Evolutionary conservation across 2,113 vertebrate species (phyloP).

Genomic region (Trematomus loennbergii): DNA sequence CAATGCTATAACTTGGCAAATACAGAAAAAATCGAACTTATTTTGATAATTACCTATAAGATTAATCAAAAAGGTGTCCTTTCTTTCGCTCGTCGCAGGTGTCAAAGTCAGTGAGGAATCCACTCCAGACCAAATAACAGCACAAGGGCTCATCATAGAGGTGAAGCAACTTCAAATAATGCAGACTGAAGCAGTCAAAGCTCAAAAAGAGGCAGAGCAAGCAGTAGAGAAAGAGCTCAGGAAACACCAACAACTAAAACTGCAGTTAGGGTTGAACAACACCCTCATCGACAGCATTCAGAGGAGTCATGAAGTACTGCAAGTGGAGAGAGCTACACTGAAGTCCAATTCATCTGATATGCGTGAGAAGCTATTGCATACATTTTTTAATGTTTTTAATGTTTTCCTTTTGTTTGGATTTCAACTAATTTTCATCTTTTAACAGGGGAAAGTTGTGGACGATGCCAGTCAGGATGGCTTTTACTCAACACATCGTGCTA

Average conservation of each 20-base stretch:
- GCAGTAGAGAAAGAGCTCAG: background rate
- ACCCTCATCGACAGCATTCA: background rate
- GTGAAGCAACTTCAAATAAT: constrained; percentile 9
- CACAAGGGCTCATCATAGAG: background rate
- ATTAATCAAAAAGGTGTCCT: background rate
- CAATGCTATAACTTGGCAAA: background rate
- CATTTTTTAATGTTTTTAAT: background rate
- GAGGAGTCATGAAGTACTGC: background rate
- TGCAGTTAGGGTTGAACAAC: background rate
- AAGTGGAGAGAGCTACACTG: background rate
- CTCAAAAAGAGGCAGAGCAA: background rate
- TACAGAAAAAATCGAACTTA: background rate
- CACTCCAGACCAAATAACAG: background rate
- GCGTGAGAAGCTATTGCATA: background rate
- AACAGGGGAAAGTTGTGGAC: constrained; percentile 31
- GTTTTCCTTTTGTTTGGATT: background rate
- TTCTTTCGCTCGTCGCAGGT: constrained; percentile 18
- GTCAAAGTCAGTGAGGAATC: background rate
- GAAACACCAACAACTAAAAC: background rate
- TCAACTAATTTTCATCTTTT: background rate
- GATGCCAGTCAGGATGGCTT: constrained; percentile 26
- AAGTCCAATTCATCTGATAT: background rate
- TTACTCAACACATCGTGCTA: constrained; percentile 32
- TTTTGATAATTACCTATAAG: background rate
- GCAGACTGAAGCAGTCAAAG: background rate